phyloP scores from a whole-genome alignment of 2,888 invertebrate genomes.

The Netelia inedita region DNA sequence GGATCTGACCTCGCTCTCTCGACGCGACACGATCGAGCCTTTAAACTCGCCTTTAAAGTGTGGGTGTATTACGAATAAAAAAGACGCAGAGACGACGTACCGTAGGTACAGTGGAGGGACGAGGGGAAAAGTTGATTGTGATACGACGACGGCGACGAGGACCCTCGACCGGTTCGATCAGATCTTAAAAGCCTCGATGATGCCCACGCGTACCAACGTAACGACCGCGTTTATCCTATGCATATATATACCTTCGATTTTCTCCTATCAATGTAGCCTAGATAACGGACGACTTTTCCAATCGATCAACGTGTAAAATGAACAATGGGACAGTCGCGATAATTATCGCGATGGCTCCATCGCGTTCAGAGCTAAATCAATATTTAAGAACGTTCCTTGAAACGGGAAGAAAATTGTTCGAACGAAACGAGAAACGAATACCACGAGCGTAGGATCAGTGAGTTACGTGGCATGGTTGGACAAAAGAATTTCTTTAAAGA shows the following conservation, averaged over 20 bases:
- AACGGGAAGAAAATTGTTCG: neutral
- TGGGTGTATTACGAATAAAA: constrained; percentile 57
- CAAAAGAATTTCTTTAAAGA: constrained; percentile 56
- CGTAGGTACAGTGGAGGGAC: neutral
- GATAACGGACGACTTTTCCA: too few species aligned
- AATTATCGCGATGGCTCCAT: too few species aligned
- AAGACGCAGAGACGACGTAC: neutral
- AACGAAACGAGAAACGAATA: constrained; percentile 9
- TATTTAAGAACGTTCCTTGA: neutral
- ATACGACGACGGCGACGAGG: constrained; percentile 41
- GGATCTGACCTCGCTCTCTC: constrained; percentile 66
- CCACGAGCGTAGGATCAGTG: neutral
- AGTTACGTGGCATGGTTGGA: constrained; percentile 31
- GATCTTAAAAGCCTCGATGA: constrained; percentile 38
- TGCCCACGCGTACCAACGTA: constrained; percentile 44
- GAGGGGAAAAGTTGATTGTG: constrained; percentile 63
- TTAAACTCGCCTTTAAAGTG: constrained; percentile 52
- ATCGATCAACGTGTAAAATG: too few species aligned
- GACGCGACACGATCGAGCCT: constrained; percentile 57
- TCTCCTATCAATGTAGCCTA: too few species aligned
- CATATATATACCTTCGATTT: neutral
- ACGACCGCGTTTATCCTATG: constrained; percentile 39
- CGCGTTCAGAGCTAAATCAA: too few species aligned
- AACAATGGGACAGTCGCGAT: too few species aligned
- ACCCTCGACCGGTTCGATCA: constrained; percentile 48